These are phyloP conservation scores for Hippocampus zosterae DNA, from an alignment of 2,113 vertebrate genomes.

Conservation along the genomic window DNA sequence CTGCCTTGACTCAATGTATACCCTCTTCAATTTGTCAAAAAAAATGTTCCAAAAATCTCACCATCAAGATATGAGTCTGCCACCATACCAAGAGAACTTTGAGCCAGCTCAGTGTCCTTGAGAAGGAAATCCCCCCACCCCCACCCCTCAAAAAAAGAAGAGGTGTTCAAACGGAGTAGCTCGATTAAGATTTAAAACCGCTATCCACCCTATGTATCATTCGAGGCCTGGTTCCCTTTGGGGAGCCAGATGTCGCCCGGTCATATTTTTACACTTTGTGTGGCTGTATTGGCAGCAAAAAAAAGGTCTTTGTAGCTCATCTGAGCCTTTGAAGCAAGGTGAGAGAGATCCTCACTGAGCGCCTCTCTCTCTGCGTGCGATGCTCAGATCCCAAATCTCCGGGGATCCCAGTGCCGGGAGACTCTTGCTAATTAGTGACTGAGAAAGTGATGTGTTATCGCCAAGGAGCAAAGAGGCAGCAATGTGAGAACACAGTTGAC, in stretches of 20 bases:
- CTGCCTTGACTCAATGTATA: constrained; percentile 66
- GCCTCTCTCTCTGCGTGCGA: constrained; percentile 21
- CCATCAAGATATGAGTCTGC: constrained; percentile 7
- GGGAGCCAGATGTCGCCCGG: constrained; percentile 18
- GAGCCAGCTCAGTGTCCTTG: neutral
- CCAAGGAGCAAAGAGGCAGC: constrained; percentile 31
- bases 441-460: constrained; percentile 35
- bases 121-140: neutral
- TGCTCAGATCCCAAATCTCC: constrained; percentile 51
- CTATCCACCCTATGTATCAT: constrained; percentile 30
- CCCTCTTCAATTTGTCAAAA: constrained; percentile 10
- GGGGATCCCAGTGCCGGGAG: constrained; percentile 36
- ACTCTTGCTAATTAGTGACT: constrained; percentile 46
- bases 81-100: neutral
- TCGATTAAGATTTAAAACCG: constrained; percentile 54
- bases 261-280: constrained; percentile 42
- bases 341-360: constrained; percentile 39
- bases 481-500: constrained; percentile 18
- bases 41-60: constrained; percentile 17
- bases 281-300: constrained; percentile 34
- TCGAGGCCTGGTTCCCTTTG: constrained; percentile 13
- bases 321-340: constrained; percentile 61
- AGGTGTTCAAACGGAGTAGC: constrained; percentile 26
- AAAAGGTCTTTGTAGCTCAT: constrained; percentile 43
- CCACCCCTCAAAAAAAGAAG: neutral